These are phyloP conservation scores for Drosophila neonasuta DNA, from an alignment of 2,888 invertebrate genomes.

Conservation along the genomic window DNA sequence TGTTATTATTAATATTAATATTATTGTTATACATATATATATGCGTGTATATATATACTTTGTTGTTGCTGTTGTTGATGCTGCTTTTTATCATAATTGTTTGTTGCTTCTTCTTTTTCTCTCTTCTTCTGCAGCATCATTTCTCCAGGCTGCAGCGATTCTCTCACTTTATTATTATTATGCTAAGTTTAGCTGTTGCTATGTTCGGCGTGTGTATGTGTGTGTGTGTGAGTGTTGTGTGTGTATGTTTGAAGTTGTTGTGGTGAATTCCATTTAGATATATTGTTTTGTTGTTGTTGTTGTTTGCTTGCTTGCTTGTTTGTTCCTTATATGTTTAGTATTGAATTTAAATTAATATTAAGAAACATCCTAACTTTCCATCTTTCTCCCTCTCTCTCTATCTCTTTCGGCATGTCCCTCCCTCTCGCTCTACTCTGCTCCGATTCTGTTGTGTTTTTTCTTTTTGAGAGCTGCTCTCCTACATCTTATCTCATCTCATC, in stretches of 20 bases:
- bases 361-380: constrained; percentile 55
- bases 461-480: constrained; percentile 10
- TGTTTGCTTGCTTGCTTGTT: constrained; percentile 16
- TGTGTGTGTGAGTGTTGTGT: constrained; percentile 26
- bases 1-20: constrained; percentile 23
- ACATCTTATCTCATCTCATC: neutral
- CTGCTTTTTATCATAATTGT: constrained; percentile 16
- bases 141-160: neutral
- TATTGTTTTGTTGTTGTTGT: constrained; percentile 23
- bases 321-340: constrained; percentile 60
- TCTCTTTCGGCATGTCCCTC: neutral
- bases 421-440: neutral
- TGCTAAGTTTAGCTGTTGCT: constrained; percentile 59
- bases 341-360: constrained; percentile 74
- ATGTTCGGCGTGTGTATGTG: constrained; percentile 33
- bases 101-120: neutral
- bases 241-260: constrained; percentile 19
- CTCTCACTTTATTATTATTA: constrained; percentile 50
- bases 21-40: constrained; percentile 23
- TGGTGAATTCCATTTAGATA: constrained; percentile 46
- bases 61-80: constrained; percentile 11
- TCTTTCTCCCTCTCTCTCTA: neutral
- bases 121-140: neutral
- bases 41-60: constrained; percentile 7
- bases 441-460: neutral